Conservation (phyloP, 2,113 vertebrate species). For the Sarotherodon lohbergeri region DNA sequence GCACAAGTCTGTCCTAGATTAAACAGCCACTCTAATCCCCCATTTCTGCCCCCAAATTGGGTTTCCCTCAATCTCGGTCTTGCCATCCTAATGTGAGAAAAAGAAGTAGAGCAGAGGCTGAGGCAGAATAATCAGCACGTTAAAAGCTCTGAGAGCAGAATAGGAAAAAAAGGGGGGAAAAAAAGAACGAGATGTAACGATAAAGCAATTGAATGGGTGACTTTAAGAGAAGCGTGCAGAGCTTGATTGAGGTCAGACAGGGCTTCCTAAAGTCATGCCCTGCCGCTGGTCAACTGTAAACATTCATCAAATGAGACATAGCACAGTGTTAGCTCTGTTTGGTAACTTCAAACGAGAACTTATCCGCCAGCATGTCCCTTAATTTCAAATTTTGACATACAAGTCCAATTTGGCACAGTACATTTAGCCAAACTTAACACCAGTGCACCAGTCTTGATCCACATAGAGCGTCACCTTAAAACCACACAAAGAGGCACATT, state of each 20-base stretch:
- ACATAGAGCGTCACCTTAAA: neutral
- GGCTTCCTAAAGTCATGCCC: constrained; percentile 5
- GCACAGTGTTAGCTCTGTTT: neutral
- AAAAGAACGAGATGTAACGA: constrained; percentile 8
- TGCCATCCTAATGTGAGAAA: constrained; percentile 59
- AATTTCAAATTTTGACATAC: neutral
- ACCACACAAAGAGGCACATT: neutral
- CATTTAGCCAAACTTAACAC: neutral
- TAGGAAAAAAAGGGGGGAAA: neutral
- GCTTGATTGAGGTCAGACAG: constrained; percentile 50
- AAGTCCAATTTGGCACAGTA: neutral
- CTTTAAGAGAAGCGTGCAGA: constrained; percentile 5
- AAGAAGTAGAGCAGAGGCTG: constrained; percentile 44
- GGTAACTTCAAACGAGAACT: neutral
- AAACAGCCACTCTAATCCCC: constrained; percentile 73
- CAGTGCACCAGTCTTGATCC: neutral
- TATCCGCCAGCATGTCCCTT: neutral
- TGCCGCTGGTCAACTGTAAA: constrained; percentile 6
- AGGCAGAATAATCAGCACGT: constrained; percentile 57
- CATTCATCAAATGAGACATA: neutral
- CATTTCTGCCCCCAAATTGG: constrained; percentile 69
- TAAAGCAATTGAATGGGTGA: constrained; percentile 40
- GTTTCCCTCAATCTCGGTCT: constrained; percentile 71
- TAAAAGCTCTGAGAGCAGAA: constrained; percentile 45
- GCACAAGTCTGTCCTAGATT: constrained; percentile 74